These are phyloP conservation scores for human DNA, from an alignment of 2,113 vertebrate species.

Conservation along the genomic window DNA sequence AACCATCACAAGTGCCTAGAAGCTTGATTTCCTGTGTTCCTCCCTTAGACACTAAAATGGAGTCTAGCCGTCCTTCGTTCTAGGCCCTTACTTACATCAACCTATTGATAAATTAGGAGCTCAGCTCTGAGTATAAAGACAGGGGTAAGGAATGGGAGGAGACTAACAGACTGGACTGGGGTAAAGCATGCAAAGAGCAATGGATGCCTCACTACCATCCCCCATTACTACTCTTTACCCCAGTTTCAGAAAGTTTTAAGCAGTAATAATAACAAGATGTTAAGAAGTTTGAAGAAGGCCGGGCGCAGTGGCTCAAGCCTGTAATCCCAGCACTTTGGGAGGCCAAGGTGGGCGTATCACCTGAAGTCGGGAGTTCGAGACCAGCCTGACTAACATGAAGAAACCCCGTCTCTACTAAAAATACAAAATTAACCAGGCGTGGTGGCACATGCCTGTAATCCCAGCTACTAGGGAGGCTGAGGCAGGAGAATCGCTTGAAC, in stretches of 20 bases:
- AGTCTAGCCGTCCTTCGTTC: background rate
- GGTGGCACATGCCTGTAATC: no score
- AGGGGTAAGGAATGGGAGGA: background rate
- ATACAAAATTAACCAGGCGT: no score
- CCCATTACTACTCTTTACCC: background rate
- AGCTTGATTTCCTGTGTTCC: background rate
- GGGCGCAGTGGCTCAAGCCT: rapidly evolving
- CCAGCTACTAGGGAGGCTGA: no score
- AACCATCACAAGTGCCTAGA: background rate
- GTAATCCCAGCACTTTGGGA: no score
- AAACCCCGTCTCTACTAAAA: no score
- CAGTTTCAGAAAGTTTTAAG: background rate
- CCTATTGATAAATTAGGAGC: background rate
- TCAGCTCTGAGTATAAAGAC: background rate
- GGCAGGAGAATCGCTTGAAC: no score
- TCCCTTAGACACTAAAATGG: background rate
- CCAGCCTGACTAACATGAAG: no score
- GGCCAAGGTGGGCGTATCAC: no score
- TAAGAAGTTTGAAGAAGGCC: background rate
- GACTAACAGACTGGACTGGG: background rate
- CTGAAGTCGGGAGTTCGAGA: no score
- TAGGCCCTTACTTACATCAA: background rate
- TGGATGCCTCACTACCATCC: no score
- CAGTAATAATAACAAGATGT: background rate
- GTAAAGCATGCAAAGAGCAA: background rate